These are phyloP conservation scores for Orbicella faveolata DNA, from an alignment of 64 coral and sea anemone genomes.

Conservation along the genomic window DNA sequence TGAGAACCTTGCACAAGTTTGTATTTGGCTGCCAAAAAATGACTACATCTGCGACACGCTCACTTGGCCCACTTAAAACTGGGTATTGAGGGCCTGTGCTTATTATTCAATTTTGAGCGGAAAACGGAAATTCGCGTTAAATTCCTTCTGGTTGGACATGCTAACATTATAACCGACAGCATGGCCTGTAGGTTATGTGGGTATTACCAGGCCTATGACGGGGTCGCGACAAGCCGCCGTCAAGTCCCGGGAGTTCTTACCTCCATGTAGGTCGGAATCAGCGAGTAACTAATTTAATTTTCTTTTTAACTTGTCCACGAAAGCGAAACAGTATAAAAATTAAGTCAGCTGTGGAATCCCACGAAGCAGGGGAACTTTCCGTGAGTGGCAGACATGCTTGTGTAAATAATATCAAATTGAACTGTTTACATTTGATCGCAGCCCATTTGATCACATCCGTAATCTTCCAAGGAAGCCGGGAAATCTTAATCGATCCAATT, in stretches of 20 bases:
- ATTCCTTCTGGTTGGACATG: too few species aligned
- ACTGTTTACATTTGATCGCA: conserved; percentile 13
- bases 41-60: too few species aligned
- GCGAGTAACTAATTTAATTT: not conserved
- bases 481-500: conserved; percentile 3
- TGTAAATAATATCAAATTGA: not conserved
- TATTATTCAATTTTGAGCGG: too few species aligned
- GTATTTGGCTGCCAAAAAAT: not conserved
- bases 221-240: not conserved
- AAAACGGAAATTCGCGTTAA: too few species aligned
- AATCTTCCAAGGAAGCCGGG: not conserved
- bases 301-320: not conserved
- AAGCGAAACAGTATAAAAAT: not conserved
- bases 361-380: not conserved
- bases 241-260: not conserved
- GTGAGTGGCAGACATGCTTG: not conserved
- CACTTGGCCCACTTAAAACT: too few species aligned
- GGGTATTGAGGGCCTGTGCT: too few species aligned
- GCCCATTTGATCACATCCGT: not conserved
- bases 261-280: not conserved
- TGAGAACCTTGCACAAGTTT: not conserved
- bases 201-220: not conserved
- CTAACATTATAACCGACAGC: too few species aligned
- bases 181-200: too few species aligned
- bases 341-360: not conserved